Evolutionary conservation across 2,797 vertebrate genomes (phyloP).

Genomic region (Aphelocoma californica): DNA sequence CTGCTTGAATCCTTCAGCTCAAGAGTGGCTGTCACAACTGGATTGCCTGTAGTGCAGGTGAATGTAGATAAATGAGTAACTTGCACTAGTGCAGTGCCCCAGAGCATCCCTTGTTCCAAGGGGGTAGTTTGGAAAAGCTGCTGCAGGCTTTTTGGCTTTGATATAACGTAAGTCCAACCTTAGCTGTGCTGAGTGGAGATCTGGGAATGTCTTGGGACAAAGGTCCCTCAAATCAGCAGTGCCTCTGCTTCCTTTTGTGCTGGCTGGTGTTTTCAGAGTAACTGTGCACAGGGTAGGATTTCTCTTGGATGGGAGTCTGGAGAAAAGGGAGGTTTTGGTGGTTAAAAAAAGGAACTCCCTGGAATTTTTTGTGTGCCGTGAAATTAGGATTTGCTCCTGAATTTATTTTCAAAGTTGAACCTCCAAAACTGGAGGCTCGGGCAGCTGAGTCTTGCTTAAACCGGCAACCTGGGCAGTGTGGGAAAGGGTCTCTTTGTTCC

Average conservation of each 20-base stretch:
- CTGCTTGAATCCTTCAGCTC: neutral
- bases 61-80: neutral
- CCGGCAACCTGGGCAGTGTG: neutral
- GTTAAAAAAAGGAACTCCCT: neutral
- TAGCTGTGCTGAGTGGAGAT: neutral
- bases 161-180: neutral
- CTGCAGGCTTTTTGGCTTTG: neutral
- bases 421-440: neutral
- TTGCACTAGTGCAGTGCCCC: neutral
- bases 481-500: neutral
- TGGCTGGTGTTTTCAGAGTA: neutral
- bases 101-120: neutral
- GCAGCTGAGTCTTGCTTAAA: neutral
- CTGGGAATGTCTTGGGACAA: neutral
- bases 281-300: fast-evolving
- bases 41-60: neutral
- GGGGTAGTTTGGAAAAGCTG: neutral
- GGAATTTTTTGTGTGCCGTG: neutral
- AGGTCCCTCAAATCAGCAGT: neutral
- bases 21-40: neutral
- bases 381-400: neutral
- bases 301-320: neutral
- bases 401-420: neutral
- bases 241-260: neutral
- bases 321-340: neutral